phyloP scores from a whole-genome alignment of 2,888 invertebrate genomes.

The Torymus texanus region DNA sequence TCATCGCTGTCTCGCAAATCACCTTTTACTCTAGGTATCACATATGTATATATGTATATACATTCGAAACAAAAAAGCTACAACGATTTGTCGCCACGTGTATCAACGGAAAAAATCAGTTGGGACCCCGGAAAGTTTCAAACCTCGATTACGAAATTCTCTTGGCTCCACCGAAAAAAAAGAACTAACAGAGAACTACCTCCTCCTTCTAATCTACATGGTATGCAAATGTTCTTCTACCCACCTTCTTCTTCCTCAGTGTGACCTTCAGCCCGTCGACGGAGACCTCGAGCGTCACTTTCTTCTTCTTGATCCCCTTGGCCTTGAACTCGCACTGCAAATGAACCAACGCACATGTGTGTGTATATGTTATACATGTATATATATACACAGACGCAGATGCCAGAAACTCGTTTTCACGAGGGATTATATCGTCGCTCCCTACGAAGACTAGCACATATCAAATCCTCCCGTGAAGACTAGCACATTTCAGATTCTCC shows the following conservation, averaged over 20 bases:
- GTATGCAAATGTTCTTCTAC: background rate
- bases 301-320: conserved; percentile 97
- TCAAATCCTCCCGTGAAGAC: no score
- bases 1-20: background rate
- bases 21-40: background rate
- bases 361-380: background rate
- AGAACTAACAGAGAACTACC: no score
- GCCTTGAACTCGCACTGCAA: conserved; percentile 99
- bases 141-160: no score
- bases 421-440: conserved; percentile 9
- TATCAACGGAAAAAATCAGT: no score
- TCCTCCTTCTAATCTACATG: no score
- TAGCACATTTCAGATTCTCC: no score
- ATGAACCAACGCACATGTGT: background rate
- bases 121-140: no score
- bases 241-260: conserved; percentile 85
- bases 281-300: conserved; percentile 95
- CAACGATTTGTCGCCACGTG: no score
- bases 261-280: conserved; percentile 96
- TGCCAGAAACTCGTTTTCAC: conserved; percentile 32
- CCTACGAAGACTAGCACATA: no score
- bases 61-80: no score
- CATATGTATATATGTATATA: background rate
- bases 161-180: no score
- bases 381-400: background rate